A percentile compares a stretch with the other conserved stretches of the same genome.
Conservation (phyloP, 2,113 vertebrate species). For the Theristicus caerulescens region DNA sequence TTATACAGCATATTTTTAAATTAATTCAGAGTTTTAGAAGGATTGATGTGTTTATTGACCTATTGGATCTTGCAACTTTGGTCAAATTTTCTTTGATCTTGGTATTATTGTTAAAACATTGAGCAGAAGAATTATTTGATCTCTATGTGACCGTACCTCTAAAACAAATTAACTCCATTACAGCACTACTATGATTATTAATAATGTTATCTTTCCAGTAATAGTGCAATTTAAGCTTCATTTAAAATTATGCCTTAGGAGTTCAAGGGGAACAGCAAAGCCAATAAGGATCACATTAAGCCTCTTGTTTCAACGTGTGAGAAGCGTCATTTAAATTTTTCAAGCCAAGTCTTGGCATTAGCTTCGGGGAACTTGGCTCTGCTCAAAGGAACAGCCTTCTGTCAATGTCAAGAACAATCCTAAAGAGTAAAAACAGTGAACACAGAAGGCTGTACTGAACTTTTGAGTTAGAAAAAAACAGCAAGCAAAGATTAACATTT, state of each 20-base stretch:
- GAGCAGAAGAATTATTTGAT: neutral
- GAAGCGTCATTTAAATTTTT: neutral
- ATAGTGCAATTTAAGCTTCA: neutral
- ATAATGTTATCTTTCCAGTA: neutral
- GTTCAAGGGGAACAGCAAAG: neutral
- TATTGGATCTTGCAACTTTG: neutral
- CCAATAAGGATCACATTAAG: neutral
- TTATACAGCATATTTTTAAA: neutral
- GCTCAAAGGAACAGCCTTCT: slow-evolving; percentile 40
- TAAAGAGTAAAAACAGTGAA: slow-evolving; percentile 28
- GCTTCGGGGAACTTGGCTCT: neutral
- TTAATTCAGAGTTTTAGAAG: neutral
- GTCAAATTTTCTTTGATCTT: neutral
- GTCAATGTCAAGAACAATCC: slow-evolving; percentile 28
- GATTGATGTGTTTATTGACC: neutral
- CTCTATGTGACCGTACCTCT: neutral
- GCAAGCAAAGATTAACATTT: slow-evolving; percentile 17
- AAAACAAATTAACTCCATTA: neutral
- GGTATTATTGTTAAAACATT: neutral
- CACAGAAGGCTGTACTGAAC: neutral
- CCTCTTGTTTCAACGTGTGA: slow-evolving; percentile 18
- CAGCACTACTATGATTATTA: neutral
- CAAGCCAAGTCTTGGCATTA: slow-evolving; percentile 30
- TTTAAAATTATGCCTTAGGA: neutral
- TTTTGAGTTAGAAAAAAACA: neutral